A percentile compares a stretch with the other conserved stretches of the same genome.
Evolutionary conservation across 1,140 invertebrate species (phyloP).

Genomic region (Streblospio benedicti): DNA sequence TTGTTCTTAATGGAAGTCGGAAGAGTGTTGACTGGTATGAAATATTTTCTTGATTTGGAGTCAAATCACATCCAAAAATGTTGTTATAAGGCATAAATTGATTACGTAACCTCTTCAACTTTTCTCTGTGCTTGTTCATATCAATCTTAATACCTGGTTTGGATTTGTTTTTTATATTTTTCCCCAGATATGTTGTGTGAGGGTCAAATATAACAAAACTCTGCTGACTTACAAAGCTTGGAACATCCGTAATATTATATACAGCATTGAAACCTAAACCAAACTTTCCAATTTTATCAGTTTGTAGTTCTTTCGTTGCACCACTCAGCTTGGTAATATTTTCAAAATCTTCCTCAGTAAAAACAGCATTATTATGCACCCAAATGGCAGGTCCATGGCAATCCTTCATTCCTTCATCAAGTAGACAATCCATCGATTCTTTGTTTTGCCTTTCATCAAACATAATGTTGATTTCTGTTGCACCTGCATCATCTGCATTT

Average conservation of each 20-base stretch:
- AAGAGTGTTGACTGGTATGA: slow-evolving; percentile 36
- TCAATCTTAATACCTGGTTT: slow-evolving; percentile 36
- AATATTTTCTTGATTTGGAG: slow-evolving; percentile 5
- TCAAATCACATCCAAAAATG: slow-evolving; percentile 31
- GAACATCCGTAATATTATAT: slow-evolving; percentile 42
- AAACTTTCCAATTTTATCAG: slow-evolving; percentile 36
- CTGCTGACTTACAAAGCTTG: slow-evolving; percentile 35
- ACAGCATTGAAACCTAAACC: slow-evolving; percentile 41
- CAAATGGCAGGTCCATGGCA: slow-evolving; percentile 29
- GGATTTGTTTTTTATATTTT: slow-evolving; percentile 18
- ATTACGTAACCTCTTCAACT: slow-evolving; percentile 22
- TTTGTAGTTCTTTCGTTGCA: slow-evolving; percentile 31
- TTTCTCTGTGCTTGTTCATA: slow-evolving; percentile 21
- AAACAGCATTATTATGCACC: slow-evolving; percentile 30
- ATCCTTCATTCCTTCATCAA: slow-evolving; percentile 31
- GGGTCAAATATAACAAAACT: slow-evolving; percentile 42
- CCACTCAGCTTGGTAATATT: slow-evolving; percentile 33
- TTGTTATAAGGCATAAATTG: slow-evolving; percentile 35
- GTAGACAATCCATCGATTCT: slow-evolving; percentile 21
- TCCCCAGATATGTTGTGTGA: slow-evolving; percentile 30
- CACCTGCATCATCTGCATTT: slow-evolving; percentile 41
- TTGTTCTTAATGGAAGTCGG: slow-evolving; percentile 30
- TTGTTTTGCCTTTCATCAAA: slow-evolving; percentile 31
- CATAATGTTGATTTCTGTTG: slow-evolving; percentile 46
- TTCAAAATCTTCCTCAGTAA: slow-evolving; percentile 28